Conservation (phyloP, 2,113 vertebrate genomes). For the Tichodroma muraria region DNA sequence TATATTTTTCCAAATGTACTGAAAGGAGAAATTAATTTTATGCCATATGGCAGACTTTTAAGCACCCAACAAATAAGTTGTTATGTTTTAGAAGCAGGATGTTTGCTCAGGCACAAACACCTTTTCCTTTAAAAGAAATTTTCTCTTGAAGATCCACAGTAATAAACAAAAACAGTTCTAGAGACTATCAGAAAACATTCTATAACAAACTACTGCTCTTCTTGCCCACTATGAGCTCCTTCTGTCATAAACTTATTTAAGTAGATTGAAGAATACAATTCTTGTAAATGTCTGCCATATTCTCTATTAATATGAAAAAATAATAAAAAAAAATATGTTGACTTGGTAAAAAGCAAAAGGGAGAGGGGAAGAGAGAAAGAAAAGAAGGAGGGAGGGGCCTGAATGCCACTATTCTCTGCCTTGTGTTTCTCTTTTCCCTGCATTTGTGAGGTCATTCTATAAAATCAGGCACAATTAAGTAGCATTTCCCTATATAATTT, state of each 20-base stretch:
- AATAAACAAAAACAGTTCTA: neutral
- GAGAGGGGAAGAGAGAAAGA: neutral
- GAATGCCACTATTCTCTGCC: neutral
- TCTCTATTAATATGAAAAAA: neutral
- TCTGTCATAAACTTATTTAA: neutral
- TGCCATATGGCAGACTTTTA: neutral
- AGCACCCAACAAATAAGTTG: neutral
- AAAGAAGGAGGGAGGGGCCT: accelerated
- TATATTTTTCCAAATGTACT: neutral
- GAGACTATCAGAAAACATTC: neutral
- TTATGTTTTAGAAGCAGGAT: accelerated
- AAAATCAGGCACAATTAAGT: neutral
- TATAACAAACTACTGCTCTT: neutral
- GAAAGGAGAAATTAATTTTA: neutral
- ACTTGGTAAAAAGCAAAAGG: neutral
- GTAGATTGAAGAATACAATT: neutral
- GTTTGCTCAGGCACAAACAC: neutral
- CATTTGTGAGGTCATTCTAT: neutral
- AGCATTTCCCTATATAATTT: neutral
- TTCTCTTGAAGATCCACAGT: neutral
- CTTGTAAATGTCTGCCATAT: neutral
- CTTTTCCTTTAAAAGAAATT: neutral
- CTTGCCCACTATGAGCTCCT: neutral
- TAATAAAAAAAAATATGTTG: neutral
- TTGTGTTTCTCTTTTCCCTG: neutral